These are phyloP conservation scores for Epinephelus cyanopodus DNA, from an alignment of 2,113 vertebrate species.

Conservation along the genomic window DNA sequence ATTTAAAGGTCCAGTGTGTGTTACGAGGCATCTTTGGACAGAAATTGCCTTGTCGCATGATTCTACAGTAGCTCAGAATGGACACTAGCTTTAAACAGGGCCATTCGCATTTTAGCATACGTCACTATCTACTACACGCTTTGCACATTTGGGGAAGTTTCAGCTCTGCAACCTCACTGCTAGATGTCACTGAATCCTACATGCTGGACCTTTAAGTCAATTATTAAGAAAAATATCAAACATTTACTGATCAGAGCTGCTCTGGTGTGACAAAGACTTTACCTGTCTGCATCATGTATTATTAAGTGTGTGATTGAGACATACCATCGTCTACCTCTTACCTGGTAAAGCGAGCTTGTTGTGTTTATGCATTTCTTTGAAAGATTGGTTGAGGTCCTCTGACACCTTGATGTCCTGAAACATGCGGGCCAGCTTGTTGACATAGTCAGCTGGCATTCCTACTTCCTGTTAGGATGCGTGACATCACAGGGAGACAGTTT, in stretches of 20 bases:
- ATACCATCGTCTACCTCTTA: constrained; percentile 61
- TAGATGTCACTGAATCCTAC: no score
- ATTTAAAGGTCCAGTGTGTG: not conserved
- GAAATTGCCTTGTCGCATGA: no score
- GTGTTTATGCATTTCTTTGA: constrained; percentile 99
- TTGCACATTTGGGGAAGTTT: no score
- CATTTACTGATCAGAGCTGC: not conserved
- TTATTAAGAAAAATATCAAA: not conserved
- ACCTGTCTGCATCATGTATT: not conserved
- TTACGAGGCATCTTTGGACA: no score
- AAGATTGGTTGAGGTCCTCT: constrained; percentile 98
- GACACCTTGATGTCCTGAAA: constrained; percentile 99
- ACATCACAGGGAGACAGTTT: not conserved
- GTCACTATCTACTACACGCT: no score
- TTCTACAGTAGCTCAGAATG: no score
- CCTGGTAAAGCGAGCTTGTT: constrained; percentile 98
- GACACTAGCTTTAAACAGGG: no score
- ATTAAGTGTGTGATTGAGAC: not conserved
- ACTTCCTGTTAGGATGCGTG: constrained; percentile 89
- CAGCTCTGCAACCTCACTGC: no score
- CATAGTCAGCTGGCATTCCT: constrained; percentile 99
- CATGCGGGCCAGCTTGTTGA: constrained; percentile 99
- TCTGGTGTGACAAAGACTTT: not conserved
- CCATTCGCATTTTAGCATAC: no score
- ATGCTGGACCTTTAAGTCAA: not conserved